phyloP scores from a whole-genome alignment of 1,140 invertebrate genomes.

The Eurosta solidaginis region DNA sequence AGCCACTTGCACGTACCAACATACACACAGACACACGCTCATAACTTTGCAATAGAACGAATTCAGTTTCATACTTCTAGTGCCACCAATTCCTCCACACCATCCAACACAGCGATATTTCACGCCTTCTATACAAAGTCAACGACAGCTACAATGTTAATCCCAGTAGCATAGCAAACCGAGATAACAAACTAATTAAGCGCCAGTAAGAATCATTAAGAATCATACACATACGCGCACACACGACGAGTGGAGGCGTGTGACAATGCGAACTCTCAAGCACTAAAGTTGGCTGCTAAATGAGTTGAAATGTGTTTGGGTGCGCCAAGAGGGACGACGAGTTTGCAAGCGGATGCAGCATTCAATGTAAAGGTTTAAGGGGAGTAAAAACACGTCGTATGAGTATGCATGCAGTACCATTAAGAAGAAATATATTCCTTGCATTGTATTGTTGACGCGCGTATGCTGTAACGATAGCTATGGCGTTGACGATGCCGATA shows the following conservation, averaged over 20 bases:
- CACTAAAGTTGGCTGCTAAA: background rate
- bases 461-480: no score
- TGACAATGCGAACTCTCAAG: background rate
- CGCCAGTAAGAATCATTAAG: background rate
- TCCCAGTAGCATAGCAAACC: background rate
- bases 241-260: background rate
- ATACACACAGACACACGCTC: background rate
- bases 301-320: background rate
- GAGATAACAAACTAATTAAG: constrained; percentile 28
- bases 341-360: no score
- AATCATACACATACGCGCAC: background rate
- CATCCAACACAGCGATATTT: background rate
- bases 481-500: no score
- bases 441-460: constrained; percentile 6
- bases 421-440: constrained; percentile 25
- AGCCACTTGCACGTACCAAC: background rate
- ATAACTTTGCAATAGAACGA: background rate
- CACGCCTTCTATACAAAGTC: background rate
- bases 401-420: constrained; percentile 1
- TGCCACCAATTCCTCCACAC: no score
- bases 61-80: background rate
- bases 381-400: background rate
- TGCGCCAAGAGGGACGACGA: background rate
- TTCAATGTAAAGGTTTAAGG: no score
- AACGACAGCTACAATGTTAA: background rate